Conservation (phyloP, 1,140 invertebrate genomes). For the Wasmannia auropunctata region DNA sequence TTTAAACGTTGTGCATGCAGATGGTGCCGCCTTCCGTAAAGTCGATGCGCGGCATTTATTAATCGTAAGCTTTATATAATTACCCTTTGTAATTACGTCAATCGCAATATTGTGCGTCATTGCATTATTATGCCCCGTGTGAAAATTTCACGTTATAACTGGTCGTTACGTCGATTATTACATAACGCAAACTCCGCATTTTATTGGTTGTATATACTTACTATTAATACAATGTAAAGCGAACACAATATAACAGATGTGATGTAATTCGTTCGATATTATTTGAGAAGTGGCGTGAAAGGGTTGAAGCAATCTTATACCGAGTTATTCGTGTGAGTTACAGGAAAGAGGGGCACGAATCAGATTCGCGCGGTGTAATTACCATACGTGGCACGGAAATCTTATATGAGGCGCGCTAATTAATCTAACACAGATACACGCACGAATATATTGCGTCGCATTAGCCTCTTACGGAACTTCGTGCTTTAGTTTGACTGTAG, state of each 20-base stretch:
- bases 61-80: constrained; percentile 66
- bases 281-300: background rate
- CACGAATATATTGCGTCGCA: constrained; percentile 30
- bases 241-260: background rate
- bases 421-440: constrained; percentile 44
- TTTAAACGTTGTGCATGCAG: constrained; percentile 68
- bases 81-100: constrained; percentile 41
- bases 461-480: constrained; percentile 41
- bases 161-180: background rate
- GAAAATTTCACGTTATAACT: background rate
- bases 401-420: constrained; percentile 30
- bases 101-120: constrained; percentile 32
- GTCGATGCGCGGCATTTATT: constrained; percentile 61
- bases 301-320: background rate
- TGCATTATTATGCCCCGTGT: background rate
- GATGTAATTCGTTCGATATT: background rate
- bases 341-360: background rate
- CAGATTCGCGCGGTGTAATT: constrained; percentile 26
- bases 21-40: constrained; percentile 36
- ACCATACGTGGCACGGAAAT: constrained; percentile 5
- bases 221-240: background rate
- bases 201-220: background rate
- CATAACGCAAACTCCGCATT: background rate
- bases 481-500: constrained; percentile 42
- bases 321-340: background rate